phyloP scores from a whole-genome alignment of 2,113 vertebrate genomes.

The Tragelaphus buxtoni region DNA sequence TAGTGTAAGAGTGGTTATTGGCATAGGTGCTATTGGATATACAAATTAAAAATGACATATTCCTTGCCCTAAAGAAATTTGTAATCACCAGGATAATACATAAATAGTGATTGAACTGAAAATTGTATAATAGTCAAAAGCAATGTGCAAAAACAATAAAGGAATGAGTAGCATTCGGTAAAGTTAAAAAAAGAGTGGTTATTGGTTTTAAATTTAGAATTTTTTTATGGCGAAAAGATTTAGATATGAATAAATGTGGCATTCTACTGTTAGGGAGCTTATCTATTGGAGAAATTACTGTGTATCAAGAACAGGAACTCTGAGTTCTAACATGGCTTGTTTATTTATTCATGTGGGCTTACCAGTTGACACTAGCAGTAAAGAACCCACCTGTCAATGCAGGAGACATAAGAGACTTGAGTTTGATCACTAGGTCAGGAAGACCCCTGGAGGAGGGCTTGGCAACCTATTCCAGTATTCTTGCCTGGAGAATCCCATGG shows the following conservation, averaged over 20 bases:
- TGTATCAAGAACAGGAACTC: background rate
- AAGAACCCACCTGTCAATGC: background rate
- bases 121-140: background rate
- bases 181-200: background rate
- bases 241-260: background rate
- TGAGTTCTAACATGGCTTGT: background rate
- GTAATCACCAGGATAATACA: background rate
- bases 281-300: background rate
- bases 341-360: background rate
- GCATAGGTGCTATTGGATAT: background rate
- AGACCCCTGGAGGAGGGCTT: background rate
- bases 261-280: background rate
- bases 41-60: background rate
- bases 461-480: background rate
- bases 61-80: background rate
- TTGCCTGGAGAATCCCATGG: background rate
- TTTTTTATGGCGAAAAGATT: background rate
- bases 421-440: background rate
- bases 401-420: background rate
- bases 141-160: background rate
- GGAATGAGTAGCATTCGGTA: background rate
- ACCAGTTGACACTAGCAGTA: background rate
- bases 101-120: background rate
- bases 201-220: constrained; percentile 15
- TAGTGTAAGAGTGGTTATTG: background rate